phyloP scores from a whole-genome alignment of 2,797 vertebrate genomes.

The Clarias fuscus region DNA sequence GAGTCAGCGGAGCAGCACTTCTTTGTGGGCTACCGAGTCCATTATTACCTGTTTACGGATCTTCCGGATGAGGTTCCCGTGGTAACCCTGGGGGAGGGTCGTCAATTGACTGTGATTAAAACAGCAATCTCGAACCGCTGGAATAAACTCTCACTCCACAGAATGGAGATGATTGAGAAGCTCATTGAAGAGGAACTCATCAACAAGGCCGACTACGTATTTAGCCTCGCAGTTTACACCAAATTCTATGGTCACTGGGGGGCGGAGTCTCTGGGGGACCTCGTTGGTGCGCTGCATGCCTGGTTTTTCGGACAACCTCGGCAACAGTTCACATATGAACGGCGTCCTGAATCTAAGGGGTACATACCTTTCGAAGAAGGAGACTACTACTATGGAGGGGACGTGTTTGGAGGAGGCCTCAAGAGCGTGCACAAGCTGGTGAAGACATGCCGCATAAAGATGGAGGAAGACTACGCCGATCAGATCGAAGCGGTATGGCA shows the following conservation, averaged over 20 bases:
- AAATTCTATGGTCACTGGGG: conserved; percentile 62
- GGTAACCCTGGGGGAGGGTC: too few species aligned
- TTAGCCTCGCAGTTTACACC: conserved; percentile 65
- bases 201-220: conserved; percentile 63
- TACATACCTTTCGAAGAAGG: conserved; percentile 71
- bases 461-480: conserved; percentile 72
- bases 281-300: conserved; percentile 69
- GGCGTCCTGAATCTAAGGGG: conserved; percentile 65
- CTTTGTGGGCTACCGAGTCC: too few species aligned
- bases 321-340: conserved; percentile 73
- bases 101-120: too few species aligned
- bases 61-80: too few species aligned
- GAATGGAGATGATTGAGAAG: conserved; percentile 66
- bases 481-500: conserved; percentile 77
- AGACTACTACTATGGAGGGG: conserved; percentile 79
- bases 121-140: too few species aligned
- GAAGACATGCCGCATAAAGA: conserved; percentile 67
- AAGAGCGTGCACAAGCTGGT: conserved; percentile 69
- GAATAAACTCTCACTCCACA: conserved; percentile 52
- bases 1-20: conserved; percentile 63
- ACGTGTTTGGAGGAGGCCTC: conserved; percentile 71
- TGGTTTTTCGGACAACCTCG: conserved; percentile 62
- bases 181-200: conserved; percentile 58
- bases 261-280: too few species aligned
- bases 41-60: too few species aligned